Base-by-base conservation (phyloP, 1,140 invertebrate genomes). In the Coptotermes formosanus region DNA sequence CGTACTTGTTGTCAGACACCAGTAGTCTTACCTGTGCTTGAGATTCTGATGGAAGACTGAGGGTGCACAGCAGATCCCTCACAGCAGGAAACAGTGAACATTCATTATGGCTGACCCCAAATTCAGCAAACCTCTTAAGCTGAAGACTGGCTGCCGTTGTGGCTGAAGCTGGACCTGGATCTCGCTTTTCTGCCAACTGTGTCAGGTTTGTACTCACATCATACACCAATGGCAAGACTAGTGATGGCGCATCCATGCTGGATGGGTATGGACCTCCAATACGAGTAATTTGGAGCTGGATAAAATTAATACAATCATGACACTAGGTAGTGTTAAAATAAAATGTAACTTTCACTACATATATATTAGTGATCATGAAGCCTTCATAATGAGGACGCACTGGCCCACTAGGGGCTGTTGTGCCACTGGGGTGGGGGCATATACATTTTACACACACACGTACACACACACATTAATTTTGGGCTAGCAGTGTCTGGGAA, bases 81-180 rank as follows among this genome's bases (percentile, higher is more conserved):
- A 99, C 94, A 43, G 97, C 96, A 19, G 96, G 96, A 91, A 96
- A 98, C 59, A 98, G 93, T 1, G 96, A 96, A 90, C 97, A 98
- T 89, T 98, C 97, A 23, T 92, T 92, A 87, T 93, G 93, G 88
- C 93, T 92, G 86, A 92, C 93, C 88, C 92, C 93, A 89, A 94
- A 95, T 86, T 96, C 95, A n/a, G 93, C 92, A 89, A 95, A 96
- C 87, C 95, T 92, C 88, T 95, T 95, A 2, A 97, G 91, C 85
- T 95, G 92, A 25, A 93, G 89, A 48, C 92, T 94, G 0, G 95
- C 95, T 4, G 94, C 93, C 12, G 93, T 92, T 83, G 95, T 93
- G 6, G 93, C 92, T 2, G 93, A 91, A 32, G 93, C 92, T 38
- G 93, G 93, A 25, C 92, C 93, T 32, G 93, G 92, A 89, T 94